These are phyloP conservation scores for Leuciscus idus DNA, from an alignment of 2,113 vertebrate genomes.

Conservation along the genomic window DNA sequence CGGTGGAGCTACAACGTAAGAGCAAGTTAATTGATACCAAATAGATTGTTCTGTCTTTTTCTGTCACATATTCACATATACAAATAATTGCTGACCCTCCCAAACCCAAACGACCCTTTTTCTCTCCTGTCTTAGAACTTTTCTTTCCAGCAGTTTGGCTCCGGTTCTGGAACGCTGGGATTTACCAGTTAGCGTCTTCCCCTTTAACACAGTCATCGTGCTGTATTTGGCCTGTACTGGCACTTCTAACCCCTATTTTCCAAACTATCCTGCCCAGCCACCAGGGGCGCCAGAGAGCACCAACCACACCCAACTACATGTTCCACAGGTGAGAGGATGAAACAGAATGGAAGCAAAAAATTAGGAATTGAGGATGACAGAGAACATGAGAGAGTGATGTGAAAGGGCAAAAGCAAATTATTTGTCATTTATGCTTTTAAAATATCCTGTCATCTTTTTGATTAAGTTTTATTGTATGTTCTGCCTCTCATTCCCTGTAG, in stretches of 20 bases:
- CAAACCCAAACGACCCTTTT: background rate
- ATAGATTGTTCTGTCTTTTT: background rate
- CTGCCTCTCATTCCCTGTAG: background rate
- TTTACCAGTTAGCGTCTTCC: slow-evolving; percentile 73
- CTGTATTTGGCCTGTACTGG: slow-evolving; percentile 75
- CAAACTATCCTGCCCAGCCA: slow-evolving; percentile 58
- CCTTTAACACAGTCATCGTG: slow-evolving; percentile 74
- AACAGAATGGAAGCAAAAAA: background rate
- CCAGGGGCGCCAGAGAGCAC: slow-evolving; percentile 47
- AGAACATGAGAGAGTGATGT: background rate
- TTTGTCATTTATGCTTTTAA: background rate
- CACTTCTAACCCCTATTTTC: slow-evolving; percentile 70
- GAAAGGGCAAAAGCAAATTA: background rate
- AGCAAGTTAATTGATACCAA: background rate
- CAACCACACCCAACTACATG: slow-evolving; percentile 66
- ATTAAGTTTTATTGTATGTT: slow-evolving; percentile 4
- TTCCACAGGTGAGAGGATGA: slow-evolving; percentile 62
- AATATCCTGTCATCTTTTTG: background rate
- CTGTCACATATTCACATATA: background rate
- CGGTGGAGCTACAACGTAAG: slow-evolving; percentile 70
- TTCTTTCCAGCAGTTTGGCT: slow-evolving; percentile 71
- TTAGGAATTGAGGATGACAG: background rate
- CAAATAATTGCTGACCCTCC: background rate
- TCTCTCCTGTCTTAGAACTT: slow-evolving; percentile 64
- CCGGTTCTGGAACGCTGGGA: slow-evolving; percentile 70